Conservation (phyloP, 2,888 invertebrate species). For the Heliconius hortense region DNA sequence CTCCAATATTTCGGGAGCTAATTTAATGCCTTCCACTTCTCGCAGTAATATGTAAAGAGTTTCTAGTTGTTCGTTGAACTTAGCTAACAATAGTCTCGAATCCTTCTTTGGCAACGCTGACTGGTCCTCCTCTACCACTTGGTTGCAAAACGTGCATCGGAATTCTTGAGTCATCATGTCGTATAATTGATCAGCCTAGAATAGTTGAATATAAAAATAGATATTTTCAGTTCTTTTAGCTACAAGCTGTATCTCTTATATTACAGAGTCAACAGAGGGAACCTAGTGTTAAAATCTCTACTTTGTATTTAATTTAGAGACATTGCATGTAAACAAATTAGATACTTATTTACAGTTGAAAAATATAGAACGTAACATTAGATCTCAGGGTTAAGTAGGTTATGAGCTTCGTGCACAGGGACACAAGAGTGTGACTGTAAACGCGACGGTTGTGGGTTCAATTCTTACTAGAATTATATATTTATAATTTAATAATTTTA, state of each 20-base stretch:
- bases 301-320: background rate
- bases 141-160: slow-evolving; percentile 93
- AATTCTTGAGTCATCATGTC: slow-evolving; percentile 93
- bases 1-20: slow-evolving; percentile 96
- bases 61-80: slow-evolving; percentile 96
- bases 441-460: no score
- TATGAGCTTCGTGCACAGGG: no score
- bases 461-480: no score
- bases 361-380: no score
- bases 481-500: no score
- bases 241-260: background rate
- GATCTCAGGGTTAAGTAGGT: no score
- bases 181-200: slow-evolving; percentile 92
- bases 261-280: no score
- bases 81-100: slow-evolving; percentile 93
- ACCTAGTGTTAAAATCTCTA: background rate
- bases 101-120: slow-evolving; percentile 96
- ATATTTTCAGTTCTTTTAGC: background rate
- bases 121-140: slow-evolving; percentile 96
- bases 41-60: slow-evolving; percentile 94
- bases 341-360: background rate
- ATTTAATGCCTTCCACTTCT: slow-evolving; percentile 95
- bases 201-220: slow-evolving; percentile 2
- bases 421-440: no score
- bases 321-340: background rate